These are phyloP conservation scores for Camponotus pennsylvanicus DNA, from an alignment of 1,140 invertebrate genomes.

Conservation along the genomic window DNA sequence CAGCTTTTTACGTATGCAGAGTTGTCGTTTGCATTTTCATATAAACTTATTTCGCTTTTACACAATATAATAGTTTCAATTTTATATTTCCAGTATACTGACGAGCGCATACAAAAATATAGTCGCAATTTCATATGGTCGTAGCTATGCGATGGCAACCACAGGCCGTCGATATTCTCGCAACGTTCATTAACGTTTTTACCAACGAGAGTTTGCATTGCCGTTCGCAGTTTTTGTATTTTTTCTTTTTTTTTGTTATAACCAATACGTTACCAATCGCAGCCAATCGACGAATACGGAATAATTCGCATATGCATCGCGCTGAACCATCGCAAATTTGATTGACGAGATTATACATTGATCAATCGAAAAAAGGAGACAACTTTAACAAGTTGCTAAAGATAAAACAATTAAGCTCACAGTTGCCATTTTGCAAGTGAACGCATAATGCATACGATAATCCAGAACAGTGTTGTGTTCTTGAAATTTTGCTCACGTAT, in stretches of 20 bases:
- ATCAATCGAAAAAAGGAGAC: constrained; percentile 18
- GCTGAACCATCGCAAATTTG: constrained; percentile 2
- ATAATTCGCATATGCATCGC: constrained; percentile 13
- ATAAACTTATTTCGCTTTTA: constrained; percentile 51
- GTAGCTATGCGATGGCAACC: constrained; percentile 23
- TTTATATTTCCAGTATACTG: constrained; percentile 21
- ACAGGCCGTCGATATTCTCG: constrained; percentile 31
- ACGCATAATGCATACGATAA: not conserved
- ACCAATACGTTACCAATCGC: constrained; percentile 31
- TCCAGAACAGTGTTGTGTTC: not conserved
- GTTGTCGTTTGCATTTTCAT: constrained; percentile 49
- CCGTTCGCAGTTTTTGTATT: no score
- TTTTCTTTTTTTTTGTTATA: constrained; percentile 15
- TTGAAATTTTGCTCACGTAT: not conserved
- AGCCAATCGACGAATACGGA: not conserved
- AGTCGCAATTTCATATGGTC: constrained; percentile 45
- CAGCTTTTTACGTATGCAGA: constrained; percentile 22
- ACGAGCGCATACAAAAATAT: constrained; percentile 33
- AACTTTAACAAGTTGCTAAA: constrained; percentile 7
- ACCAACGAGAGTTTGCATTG: constrained; percentile 29
- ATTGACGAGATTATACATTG: constrained; percentile 6
- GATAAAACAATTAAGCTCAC: constrained; percentile 25
- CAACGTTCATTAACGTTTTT: constrained; percentile 56
- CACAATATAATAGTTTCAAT: constrained; percentile 18
- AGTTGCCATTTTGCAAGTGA: constrained; percentile 23